A percentile compares a stretch with the other conserved stretches of the same genome.
Evolutionary conservation across 2,113 vertebrate genomes (phyloP).

Genomic region (Prunella himalayana): DNA sequence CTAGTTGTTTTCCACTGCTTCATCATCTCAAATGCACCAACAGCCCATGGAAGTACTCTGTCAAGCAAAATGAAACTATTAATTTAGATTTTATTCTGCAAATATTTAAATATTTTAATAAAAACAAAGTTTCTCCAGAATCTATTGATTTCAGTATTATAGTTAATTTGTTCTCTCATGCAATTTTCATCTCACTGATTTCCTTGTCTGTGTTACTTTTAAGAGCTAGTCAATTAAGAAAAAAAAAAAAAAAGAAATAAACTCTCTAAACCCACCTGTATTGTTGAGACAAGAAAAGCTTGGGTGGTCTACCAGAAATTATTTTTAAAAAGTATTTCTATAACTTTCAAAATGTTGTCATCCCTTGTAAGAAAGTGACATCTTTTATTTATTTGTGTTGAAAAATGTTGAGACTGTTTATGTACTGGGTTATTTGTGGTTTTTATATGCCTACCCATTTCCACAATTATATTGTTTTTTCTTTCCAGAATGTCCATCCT

Average conservation of each 20-base stretch:
- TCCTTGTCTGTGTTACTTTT: neutral
- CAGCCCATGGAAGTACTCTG: neutral
- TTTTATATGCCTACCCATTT: neutral
- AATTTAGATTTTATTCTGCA: neutral
- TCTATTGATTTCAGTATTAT: neutral
- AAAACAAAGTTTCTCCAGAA: neutral
- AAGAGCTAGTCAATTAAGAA: neutral
- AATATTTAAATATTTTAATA: neutral
- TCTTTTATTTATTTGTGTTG: neutral
- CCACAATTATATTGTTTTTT: neutral
- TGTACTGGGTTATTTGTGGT: neutral
- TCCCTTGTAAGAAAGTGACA: neutral
- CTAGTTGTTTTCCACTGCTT: neutral
- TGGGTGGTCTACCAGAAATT: neutral
- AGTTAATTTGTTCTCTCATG: neutral
- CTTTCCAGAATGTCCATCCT: constrained; percentile 74
- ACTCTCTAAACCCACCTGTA: neutral
- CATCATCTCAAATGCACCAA: neutral
- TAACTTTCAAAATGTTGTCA: neutral
- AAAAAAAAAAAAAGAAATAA: neutral
- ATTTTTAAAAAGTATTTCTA: neutral
- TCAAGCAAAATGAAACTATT: neutral
- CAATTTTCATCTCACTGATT: neutral
- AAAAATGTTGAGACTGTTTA: neutral
- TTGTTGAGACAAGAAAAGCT: neutral